Percentiles rank a stretch among this genome's conserved stretches.
These are phyloP conservation scores for Drosophila lowei DNA, from an alignment of 1,140 invertebrate genomes.

Conservation along the genomic window DNA sequence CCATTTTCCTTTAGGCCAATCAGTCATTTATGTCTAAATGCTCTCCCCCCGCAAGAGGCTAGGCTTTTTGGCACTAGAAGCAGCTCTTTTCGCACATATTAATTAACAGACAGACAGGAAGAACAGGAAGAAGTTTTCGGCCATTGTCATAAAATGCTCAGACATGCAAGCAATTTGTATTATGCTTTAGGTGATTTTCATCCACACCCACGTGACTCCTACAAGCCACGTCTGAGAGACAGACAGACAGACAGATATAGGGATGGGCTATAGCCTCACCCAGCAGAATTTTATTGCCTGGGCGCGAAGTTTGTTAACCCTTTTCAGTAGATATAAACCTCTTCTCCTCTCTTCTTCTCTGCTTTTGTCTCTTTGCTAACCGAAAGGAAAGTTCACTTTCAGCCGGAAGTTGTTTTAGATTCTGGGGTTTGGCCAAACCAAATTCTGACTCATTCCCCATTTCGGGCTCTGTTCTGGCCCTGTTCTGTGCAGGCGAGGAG, in stretches of 20 bases:
- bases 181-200: slow-evolving; percentile 37
- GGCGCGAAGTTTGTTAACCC: slow-evolving; percentile 72
- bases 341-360: slow-evolving; percentile 18
- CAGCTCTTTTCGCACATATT: slow-evolving; percentile 38
- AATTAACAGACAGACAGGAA: slow-evolving; percentile 26
- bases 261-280: slow-evolving; percentile 20
- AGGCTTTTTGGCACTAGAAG: slow-evolving; percentile 10
- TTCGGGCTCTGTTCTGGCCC: background rate
- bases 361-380: slow-evolving; percentile 6
- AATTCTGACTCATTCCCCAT: slow-evolving; percentile 71
- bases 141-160: slow-evolving; percentile 70
- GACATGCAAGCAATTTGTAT: slow-evolving; percentile 79
- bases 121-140: slow-evolving; percentile 28
- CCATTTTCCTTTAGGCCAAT: slow-evolving; percentile 20
- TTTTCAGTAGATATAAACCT: slow-evolving; percentile 53
- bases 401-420: slow-evolving; percentile 65
- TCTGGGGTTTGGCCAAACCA: slow-evolving; percentile 67
- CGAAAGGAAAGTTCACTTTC: slow-evolving; percentile 69
- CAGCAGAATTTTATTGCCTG: slow-evolving; percentile 56
- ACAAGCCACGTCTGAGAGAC: background rate
- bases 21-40: slow-evolving; percentile 47
- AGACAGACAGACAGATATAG: background rate
- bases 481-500: slow-evolving; percentile 22
- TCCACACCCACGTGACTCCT: slow-evolving; percentile 5
- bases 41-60: background rate